Percentiles rank a stretch among this genome's conserved stretches.
Conservation (phyloP, 2,797 vertebrate species). For the Anguilla megastoma region DNA sequence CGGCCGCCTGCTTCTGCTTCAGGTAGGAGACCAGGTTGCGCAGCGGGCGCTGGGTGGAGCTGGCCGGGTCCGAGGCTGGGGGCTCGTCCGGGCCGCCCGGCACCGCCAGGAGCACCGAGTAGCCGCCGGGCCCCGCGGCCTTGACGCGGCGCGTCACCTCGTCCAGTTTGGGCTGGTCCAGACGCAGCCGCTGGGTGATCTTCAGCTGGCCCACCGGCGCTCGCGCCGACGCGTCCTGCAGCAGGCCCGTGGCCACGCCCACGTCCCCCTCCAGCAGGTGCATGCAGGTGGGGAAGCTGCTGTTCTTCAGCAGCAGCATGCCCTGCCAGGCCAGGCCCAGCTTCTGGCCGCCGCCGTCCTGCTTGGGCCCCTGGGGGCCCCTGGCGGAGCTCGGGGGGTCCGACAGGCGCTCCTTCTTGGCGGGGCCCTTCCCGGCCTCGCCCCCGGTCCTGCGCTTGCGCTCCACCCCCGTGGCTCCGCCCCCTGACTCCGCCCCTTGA, state of each 20-base stretch:
- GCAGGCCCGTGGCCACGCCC: constrained; percentile 86
- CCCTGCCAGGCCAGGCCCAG: constrained; percentile 93
- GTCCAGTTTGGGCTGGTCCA: constrained; percentile 98
- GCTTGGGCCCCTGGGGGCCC: constrained; percentile 63
- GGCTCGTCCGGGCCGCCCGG: constrained; percentile 83
- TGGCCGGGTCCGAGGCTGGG: constrained; percentile 70
- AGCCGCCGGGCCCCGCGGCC: constrained; percentile 91
- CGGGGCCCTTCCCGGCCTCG: constrained; percentile 78
- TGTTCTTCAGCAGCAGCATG: constrained; percentile 97
- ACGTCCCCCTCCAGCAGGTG: constrained; percentile 95
- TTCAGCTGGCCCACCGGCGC: constrained; percentile 93
- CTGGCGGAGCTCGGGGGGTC: constrained; percentile 65
- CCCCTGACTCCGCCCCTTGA: constrained; percentile 55
- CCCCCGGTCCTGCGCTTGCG: constrained; percentile 77
- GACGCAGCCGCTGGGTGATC: constrained; percentile 96
- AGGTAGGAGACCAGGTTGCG: constrained; percentile 99
- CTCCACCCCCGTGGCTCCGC: constrained; percentile 36
- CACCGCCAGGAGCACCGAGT: constrained; percentile 92
- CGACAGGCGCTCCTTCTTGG: constrained; percentile 75
- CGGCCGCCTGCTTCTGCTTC: constrained; percentile 99
- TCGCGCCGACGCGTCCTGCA: constrained; percentile 83
- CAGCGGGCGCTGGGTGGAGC: constrained; percentile 93
- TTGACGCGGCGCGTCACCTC: constrained; percentile 98
- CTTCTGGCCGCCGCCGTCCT: constrained; percentile 73
- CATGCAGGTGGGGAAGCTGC: constrained; percentile 98